Base-by-base conservation (phyloP, 2,797 vertebrate genomes). In the Molossus alvarezi region DNA sequence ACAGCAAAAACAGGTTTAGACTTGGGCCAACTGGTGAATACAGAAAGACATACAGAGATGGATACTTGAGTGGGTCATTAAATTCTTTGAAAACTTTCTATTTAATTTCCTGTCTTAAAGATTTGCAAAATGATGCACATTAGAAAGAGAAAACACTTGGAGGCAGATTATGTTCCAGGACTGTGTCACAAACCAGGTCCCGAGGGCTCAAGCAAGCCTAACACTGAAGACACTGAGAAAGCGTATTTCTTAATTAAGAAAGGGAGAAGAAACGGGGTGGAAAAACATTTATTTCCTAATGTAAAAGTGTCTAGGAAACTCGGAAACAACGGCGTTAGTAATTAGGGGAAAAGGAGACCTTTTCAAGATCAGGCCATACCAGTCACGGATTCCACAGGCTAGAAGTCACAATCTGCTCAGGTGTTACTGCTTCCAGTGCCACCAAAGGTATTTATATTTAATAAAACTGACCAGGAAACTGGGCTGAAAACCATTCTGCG, bases 31-130 rank as follows among this genome's bases (percentile, higher is more conserved):
- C 5, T 41, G 37, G 51, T 58, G 67, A 79, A 27, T 45, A 53
- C 4, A 62, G 58, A 69, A 55, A 82, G 53, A 62, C 4, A 83
- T 10, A 5, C 18, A 72, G 33, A 67, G 23, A 29, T 11, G 60
- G 33, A 51, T 67, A 33, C 29, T 20, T 82, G 48, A 84, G 48
- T 23, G 11, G 21, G 53, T 90, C 27, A 62, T 72, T 51, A n/a
- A 65, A 65, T 85, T 82, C 62, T 69, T 57, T 86, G 29, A 64
- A 72, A 48, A 21, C 17, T 62, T 91, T 69, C 76, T 62, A 37
- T 79, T 72, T 81, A 58, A 83, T 75, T 96, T 89, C 20, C 23
- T 90, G 55, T 73, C 9, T 83, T 77, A 75, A 93, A 53, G 25
- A 85, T 76, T 69, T 92, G 72, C 53, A 76, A 85, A 73, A 82